Evolutionary conservation across 2,888 invertebrate genomes (phyloP).

Genomic region (Melinaea menophilus): DNA sequence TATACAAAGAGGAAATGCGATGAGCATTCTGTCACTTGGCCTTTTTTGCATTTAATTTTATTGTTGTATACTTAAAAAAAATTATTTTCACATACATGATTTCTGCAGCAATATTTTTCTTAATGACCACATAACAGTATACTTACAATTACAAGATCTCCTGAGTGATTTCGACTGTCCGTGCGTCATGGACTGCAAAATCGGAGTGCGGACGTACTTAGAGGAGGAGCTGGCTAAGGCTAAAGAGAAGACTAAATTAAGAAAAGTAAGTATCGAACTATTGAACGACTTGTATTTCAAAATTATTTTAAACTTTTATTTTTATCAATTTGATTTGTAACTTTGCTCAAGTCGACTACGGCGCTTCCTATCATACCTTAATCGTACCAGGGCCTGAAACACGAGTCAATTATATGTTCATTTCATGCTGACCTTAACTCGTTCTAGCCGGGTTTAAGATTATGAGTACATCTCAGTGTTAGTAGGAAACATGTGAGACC

Average conservation of each 20-base stretch:
- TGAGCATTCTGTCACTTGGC: too few species aligned
- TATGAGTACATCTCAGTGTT: not conserved
- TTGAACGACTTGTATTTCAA: too few species aligned
- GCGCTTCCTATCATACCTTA: too few species aligned
- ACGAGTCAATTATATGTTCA: too few species aligned
- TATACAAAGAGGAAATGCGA: not conserved
- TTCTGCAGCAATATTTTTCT: slow-evolving; percentile 42
- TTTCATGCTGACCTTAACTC: too few species aligned
- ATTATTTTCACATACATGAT: slow-evolving; percentile 7
- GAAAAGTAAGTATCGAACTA: slow-evolving; percentile 80
- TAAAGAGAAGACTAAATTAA: slow-evolving; percentile 93
- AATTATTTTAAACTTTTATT: too few species aligned
- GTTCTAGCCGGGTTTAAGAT: not conserved
- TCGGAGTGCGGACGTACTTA: slow-evolving; percentile 95
- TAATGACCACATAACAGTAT: slow-evolving; percentile 69
- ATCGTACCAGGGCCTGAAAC: too few species aligned
- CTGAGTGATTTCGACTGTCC: slow-evolving; percentile 94
- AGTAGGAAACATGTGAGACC: not conserved
- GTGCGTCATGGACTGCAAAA: slow-evolving; percentile 98
- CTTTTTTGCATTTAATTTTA: too few species aligned
- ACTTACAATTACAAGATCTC: slow-evolving; percentile 94
- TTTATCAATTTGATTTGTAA: too few species aligned
- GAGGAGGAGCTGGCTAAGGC: slow-evolving; percentile 97
- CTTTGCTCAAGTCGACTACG: too few species aligned
- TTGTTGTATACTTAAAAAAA: not conserved